Percentiles rank a stretch among this genome's conserved stretches.
Evolutionary conservation across 2,888 invertebrate genomes (phyloP).

Genomic region (Elegia similella): DNA sequence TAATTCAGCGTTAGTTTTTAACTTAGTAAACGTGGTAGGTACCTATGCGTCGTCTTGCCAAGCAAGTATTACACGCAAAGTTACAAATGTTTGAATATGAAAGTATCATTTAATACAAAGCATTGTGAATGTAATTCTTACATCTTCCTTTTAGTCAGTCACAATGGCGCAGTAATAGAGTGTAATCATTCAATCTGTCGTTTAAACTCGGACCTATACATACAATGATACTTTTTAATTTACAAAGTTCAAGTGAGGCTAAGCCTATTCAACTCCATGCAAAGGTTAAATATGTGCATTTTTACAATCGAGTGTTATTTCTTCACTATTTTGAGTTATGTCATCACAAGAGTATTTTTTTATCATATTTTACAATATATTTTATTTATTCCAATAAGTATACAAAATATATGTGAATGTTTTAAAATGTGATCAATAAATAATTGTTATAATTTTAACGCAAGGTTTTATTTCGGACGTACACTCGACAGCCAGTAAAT

Average conservation of each 20-base stretch:
- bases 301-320: conserved; percentile 24
- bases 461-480: background rate
- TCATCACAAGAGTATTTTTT: conserved; percentile 7
- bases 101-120: conserved; percentile 11
- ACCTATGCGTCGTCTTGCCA: no score
- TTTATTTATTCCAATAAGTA: conserved; percentile 1
- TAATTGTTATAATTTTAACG: conserved; percentile 1
- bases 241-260: conserved; percentile 28
- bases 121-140: background rate
- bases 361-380: conserved; percentile 3
- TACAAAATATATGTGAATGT: conserved; percentile 1
- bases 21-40: no score
- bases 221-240: conserved; percentile 23
- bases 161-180: background rate
- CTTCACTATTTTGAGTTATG: conserved; percentile 24
- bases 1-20: no score
- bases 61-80: background rate
- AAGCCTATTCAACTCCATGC: conserved; percentile 26
- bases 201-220: conserved; percentile 22
- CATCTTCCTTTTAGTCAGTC: background rate
- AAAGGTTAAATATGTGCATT: conserved; percentile 37
- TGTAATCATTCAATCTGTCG: conserved; percentile 26
- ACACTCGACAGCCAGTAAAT: no score
- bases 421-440: conserved; percentile 8
- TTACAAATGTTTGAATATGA: background rate